phyloP scores from a whole-genome alignment of 2,797 vertebrate genomes.

The Sebastes matsubarae region DNA sequence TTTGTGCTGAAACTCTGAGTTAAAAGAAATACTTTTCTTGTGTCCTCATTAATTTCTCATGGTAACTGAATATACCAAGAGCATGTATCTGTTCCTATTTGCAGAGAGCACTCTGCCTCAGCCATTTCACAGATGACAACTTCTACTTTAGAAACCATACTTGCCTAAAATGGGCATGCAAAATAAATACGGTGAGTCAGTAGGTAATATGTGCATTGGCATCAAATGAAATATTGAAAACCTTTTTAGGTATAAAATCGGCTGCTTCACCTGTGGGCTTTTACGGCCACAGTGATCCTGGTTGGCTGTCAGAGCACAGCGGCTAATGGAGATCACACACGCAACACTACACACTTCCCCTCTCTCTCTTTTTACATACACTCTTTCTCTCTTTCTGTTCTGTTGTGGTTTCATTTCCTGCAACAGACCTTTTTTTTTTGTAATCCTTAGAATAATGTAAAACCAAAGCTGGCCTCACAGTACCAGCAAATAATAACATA shows the following conservation, averaged over 20 bases:
- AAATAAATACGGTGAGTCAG: conserved; percentile 50
- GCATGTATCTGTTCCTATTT: conserved; percentile 46
- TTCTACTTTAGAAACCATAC: conserved; percentile 45
- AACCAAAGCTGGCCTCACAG: neutral
- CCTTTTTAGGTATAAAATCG: conserved; percentile 51
- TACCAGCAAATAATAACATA: neutral
- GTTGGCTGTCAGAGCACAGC: conserved; percentile 33
- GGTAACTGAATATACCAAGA: conserved; percentile 43
- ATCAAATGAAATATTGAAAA: conserved; percentile 70
- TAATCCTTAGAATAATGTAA: neutral
- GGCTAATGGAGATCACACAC: conserved; percentile 64
- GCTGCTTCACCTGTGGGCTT: conserved; percentile 44
- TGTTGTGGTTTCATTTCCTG: neutral
- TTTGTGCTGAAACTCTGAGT: conserved; percentile 13
- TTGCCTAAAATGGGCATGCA: conserved; percentile 54
- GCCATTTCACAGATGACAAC: conserved; percentile 55
- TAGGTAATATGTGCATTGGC: conserved; percentile 51
- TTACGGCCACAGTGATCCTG: conserved; percentile 30
- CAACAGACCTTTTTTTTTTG: neutral
- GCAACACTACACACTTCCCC: neutral
- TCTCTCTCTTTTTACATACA: neutral
- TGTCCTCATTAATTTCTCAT: conserved; percentile 67
- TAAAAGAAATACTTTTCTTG: conserved; percentile 19
- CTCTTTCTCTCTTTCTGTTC: neutral
- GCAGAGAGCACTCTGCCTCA: conserved; percentile 53